phyloP scores from a whole-genome alignment of 1,140 invertebrate species.

The Tyrophagus putrescentiae region DNA sequence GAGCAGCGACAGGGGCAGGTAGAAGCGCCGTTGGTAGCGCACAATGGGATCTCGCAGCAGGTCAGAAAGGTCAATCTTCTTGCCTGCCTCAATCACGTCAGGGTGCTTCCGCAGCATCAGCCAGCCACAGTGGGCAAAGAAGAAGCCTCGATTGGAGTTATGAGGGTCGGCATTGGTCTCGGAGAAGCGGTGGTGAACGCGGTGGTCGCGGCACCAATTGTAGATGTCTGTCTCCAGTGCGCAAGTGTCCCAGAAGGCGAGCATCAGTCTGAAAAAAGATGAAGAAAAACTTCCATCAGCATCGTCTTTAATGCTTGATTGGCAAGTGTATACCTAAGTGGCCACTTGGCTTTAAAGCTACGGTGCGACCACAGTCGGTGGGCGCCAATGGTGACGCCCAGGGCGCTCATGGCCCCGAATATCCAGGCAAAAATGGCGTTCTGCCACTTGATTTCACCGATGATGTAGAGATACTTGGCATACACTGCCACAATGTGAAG shows the following conservation, averaged over 20 bases:
- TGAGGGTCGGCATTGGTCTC: slow-evolving; percentile 93
- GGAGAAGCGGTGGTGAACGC: slow-evolving; percentile 89
- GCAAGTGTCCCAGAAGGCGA: slow-evolving; percentile 30
- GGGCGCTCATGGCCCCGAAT: background rate
- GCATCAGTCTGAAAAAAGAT: slow-evolving; percentile 51
- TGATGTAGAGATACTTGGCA: slow-evolving; percentile 60
- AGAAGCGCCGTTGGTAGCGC: slow-evolving; percentile 47
- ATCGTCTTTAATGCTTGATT: background rate
- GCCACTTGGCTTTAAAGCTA: slow-evolving; percentile 81
- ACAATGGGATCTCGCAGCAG: slow-evolving; percentile 64
- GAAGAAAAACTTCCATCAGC: background rate
- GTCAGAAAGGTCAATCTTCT: slow-evolving; percentile 67
- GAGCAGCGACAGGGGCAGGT: background rate
- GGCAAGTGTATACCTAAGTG: slow-evolving; percentile 43
- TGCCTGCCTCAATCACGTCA: slow-evolving; percentile 68
- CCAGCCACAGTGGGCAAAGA: slow-evolving; percentile 93
- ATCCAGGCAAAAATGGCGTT: slow-evolving; percentile 39
- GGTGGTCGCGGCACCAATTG: slow-evolving; percentile 83
- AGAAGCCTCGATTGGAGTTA: slow-evolving; percentile 82
- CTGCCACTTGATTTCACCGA: slow-evolving; percentile 49
- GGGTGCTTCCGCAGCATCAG: slow-evolving; percentile 66
- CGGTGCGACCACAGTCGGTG: slow-evolving; percentile 85
- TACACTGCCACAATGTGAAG: slow-evolving; percentile 71
- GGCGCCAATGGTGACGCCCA: slow-evolving; percentile 78
- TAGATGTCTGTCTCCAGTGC: slow-evolving; percentile 62